Evolutionary conservation across 92 coral and sea anemone species (phyloP).

Genomic region (Actinernus sp.): DNA sequence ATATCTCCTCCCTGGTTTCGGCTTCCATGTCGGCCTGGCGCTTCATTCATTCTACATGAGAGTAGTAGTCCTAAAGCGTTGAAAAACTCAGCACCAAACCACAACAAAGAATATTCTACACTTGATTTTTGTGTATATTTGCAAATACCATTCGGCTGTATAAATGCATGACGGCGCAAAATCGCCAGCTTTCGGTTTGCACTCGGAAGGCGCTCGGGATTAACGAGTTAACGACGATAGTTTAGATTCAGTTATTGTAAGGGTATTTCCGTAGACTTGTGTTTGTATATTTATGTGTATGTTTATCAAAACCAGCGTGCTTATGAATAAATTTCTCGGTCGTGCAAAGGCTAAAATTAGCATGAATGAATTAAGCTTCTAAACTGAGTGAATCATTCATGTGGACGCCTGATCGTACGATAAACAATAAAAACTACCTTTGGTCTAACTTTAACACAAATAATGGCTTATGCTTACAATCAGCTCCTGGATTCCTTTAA

Average conservation of each 20-base stretch:
- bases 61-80: constrained; percentile 18
- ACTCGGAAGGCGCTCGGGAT: constrained; percentile 35
- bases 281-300: too few species aligned
- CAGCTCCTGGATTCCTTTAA: too few species aligned
- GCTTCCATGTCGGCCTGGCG: constrained; percentile 8
- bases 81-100: constrained; percentile 51
- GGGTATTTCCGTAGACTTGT: too few species aligned
- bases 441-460: not conserved
- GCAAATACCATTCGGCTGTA: constrained; percentile 36
- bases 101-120: constrained; percentile 45
- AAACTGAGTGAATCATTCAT: too few species aligned
- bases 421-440: too few species aligned
- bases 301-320: too few species aligned
- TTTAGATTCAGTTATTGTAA: constrained; percentile 6
- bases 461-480: too few species aligned
- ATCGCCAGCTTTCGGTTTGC: constrained; percentile 23
- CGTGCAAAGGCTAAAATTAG: not conserved
- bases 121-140: constrained; percentile 46
- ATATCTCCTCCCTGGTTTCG: constrained; percentile 4
- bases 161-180: constrained; percentile 18
- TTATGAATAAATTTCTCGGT: constrained; percentile 3
- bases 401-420: too few species aligned
- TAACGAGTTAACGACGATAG: not conserved
- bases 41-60: constrained; percentile 22
- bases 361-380: not conserved